These are phyloP conservation scores for Periophthalmus modestus DNA, from an alignment of 2,113 vertebrate species.

Conservation along the genomic window DNA sequence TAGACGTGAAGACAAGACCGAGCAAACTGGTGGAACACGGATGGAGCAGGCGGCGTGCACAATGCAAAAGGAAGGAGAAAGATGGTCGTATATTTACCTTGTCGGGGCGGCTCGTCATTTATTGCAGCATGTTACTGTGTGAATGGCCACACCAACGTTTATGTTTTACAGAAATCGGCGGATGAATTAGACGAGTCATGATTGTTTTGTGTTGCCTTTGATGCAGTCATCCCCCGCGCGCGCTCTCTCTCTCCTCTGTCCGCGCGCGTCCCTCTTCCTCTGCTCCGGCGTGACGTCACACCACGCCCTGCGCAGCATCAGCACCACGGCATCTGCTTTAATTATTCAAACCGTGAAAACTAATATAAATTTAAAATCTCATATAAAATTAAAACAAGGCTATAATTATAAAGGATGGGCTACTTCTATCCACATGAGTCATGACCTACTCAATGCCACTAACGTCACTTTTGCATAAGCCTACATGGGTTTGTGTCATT, in stretches of 20 bases:
- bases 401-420: background rate
- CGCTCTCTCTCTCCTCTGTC: constrained; percentile 58
- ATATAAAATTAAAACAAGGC: background rate
- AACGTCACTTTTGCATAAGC: too few relatives aligned
- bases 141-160: constrained; percentile 38
- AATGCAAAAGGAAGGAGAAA: constrained; percentile 51
- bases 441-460: background rate
- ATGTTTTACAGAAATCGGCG: constrained; percentile 34
- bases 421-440: background rate
- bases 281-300: constrained; percentile 72
- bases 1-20: constrained; percentile 41
- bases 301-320: constrained; percentile 78
- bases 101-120: constrained; percentile 68
- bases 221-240: constrained; percentile 69
- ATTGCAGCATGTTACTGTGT: constrained; percentile 55
- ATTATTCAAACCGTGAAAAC: background rate
- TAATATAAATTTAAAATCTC: background rate
- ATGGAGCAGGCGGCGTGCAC: constrained; percentile 63
- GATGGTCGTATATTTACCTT: constrained; percentile 76
- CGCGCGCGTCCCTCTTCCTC: constrained; percentile 46
- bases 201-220: constrained; percentile 57
- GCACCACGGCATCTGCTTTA: constrained; percentile 33
- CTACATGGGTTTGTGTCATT: too few relatives aligned
- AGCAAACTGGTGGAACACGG: constrained; percentile 30
- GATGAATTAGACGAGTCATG: constrained; percentile 51